Percentiles rank a stretch among this genome's conserved stretches.
Evolutionary conservation across 2,888 invertebrate species (phyloP).

Genomic region (Prionchulus punctatus): DNA sequence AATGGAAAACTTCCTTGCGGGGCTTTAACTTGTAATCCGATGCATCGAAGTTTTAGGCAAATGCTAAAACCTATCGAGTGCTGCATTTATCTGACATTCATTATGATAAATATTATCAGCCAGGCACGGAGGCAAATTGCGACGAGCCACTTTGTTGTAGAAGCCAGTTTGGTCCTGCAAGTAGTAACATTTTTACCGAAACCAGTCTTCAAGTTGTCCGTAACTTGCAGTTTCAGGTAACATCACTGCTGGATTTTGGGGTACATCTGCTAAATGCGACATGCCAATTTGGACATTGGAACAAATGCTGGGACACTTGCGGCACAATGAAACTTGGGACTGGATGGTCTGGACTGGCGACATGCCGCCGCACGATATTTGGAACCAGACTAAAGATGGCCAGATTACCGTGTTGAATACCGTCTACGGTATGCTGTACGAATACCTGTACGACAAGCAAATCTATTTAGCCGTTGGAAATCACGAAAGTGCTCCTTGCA

Average conservation of each 20-base stretch:
- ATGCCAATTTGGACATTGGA: conserved; percentile 23
- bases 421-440: conserved; percentile 24
- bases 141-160: conserved; percentile 78
- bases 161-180: not conserved
- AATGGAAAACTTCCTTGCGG: not conserved
- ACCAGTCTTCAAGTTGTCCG: not conserved
- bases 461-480: conserved; percentile 89
- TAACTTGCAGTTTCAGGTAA: not conserved
- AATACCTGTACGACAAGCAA: conserved; percentile 57
- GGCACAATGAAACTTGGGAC: conserved; percentile 32
- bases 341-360: conserved; percentile 81
- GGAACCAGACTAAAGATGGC: conserved; percentile 50
- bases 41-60: not conserved
- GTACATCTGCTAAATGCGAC: conserved; percentile 29
- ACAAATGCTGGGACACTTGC: conserved; percentile 24
- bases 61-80: conserved; percentile 49
- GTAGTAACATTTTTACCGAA: not conserved
- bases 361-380: conserved; percentile 80
- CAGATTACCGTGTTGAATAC: conserved; percentile 20
- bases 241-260: conserved; percentile 27
- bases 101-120: conserved; percentile 77
- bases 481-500: conserved; percentile 41
- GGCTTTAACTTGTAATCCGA: not conserved
- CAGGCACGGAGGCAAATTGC: conserved; percentile 70
- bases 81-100: conserved; percentile 89